Conservation (phyloP, 2,113 vertebrate species). For the Coptodon rendalli region DNA sequence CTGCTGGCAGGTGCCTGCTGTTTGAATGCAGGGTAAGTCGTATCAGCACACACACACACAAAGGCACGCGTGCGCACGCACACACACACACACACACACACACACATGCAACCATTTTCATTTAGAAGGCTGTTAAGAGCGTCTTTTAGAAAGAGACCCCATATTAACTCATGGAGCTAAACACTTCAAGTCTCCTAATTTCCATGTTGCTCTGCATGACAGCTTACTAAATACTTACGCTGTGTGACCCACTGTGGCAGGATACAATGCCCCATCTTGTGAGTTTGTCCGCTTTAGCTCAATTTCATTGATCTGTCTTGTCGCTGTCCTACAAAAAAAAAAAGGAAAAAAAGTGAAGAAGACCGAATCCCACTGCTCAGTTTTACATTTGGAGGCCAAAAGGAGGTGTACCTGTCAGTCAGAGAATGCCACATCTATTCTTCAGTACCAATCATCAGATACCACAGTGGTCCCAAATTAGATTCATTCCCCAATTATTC, state of each 20-base stretch:
- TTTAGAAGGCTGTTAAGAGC: background rate
- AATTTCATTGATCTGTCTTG: conserved; percentile 10
- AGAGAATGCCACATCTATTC: background rate
- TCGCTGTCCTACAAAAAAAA: background rate
- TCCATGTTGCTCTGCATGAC: background rate
- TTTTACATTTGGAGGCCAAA: background rate
- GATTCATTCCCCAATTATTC: conserved; percentile 52
- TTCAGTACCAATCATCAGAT: conserved; percentile 18
- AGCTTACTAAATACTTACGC: conserved; percentile 3
- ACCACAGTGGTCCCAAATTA: conserved; percentile 22
- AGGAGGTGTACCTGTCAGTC: conserved; percentile 12
- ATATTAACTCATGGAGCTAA: background rate
- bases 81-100: background rate
- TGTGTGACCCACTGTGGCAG: background rate
- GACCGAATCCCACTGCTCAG: background rate
- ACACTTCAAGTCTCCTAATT: background rate
- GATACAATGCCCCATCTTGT: background rate
- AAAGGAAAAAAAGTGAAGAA: background rate
- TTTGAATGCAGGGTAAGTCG: conserved; percentile 91
- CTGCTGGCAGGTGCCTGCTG: conserved; percentile 85
- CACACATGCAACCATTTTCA: background rate
- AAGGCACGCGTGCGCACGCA: background rate
- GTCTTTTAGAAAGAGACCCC: background rate
- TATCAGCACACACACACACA: background rate
- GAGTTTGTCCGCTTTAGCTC: background rate